Evolutionary conservation across 2,888 invertebrate genomes (phyloP), one percentile per base, ranked within the genome.

Genomic region (Drosophila subquinaria): DNA sequence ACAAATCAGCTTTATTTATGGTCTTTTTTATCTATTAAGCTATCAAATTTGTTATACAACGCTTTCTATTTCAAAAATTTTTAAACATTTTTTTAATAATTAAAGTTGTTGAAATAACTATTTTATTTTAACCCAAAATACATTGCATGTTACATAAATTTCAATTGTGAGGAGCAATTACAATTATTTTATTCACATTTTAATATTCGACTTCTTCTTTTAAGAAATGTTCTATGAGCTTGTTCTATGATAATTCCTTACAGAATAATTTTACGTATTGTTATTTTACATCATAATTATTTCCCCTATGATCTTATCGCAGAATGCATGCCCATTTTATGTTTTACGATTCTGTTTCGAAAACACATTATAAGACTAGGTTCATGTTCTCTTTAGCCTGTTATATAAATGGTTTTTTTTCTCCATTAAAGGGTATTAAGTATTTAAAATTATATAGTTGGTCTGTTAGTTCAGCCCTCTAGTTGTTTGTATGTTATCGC

Each of bases 401-500:
- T 2, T 11, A n/a, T 11, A 3, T 11, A 27, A n/a, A 10, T 30
- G 17, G n/a, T 13, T 36, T 36, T 36, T 36, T 42, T 2, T 20
- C 15, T 45, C 73, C 47, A 27, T 55, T n/a, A 30, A 30, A 45
- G 33, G 17, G 6, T n/a, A 5, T 48, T 13, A 52, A 40, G 52
- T 38, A 13, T 35, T 15, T 50, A 40, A 52, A 20, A 50, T 38
- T 33, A 27, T 73, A 33, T 52, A 47, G 17, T 64, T 42, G 15
- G 47, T 4, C n/a, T 45, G 51, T 10, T 43, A 23, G 78, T 43
- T 13, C 59, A 30, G 20, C 56, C 76, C 63, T 57, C 63, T 50
- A 36, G 43, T 48, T 80, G 70, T 76, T 80, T 9, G 11, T 20
- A 1, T 36, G 35, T n/a, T 55, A 76, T 80, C 81, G 38, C 0